Percentiles rank a stretch among this genome's conserved stretches.
Conservation (phyloP, 1,140 invertebrate genomes). For the Apis cerana region DNA sequence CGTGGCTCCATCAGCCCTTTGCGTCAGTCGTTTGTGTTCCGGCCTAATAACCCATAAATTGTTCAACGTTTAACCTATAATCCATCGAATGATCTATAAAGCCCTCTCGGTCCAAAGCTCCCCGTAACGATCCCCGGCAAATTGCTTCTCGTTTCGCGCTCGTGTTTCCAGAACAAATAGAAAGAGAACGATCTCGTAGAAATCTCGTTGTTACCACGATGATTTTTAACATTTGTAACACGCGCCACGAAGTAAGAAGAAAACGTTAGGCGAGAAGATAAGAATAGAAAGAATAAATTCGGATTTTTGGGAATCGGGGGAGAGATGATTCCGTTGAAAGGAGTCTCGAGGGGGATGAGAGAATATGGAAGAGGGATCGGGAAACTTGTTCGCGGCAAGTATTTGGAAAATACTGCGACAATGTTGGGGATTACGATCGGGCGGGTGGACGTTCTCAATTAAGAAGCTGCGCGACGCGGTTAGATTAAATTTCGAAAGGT, state of each 20-base stretch:
- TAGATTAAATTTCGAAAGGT: slow-evolving; percentile 26
- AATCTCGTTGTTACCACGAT: not conserved
- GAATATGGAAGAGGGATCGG: too few species aligned
- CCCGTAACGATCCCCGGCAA: not conserved
- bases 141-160: slow-evolving; percentile 5
- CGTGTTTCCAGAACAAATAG: not conserved
- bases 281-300: too few species aligned
- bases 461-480: slow-evolving; percentile 6
- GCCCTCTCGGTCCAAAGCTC: not conserved
- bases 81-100: slow-evolving; percentile 33
- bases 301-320: not conserved
- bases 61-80: slow-evolving; percentile 40
- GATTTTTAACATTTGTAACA: not conserved
- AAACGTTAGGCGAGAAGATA: too few species aligned
- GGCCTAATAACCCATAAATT: slow-evolving; percentile 42
- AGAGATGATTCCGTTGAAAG: not conserved
- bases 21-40: not conserved
- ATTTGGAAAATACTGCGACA: not conserved
- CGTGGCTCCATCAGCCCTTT: not conserved
- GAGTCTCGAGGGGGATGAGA: not conserved
- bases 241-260: too few species aligned
- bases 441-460: slow-evolving; percentile 26
- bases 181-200: not conserved
- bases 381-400: not conserved
- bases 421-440: not conserved